A percentile compares a stretch with the other conserved stretches of the same genome.
phyloP scores from a whole-genome alignment of 2,888 invertebrate species.

The Mimumesa dahlbomi region DNA sequence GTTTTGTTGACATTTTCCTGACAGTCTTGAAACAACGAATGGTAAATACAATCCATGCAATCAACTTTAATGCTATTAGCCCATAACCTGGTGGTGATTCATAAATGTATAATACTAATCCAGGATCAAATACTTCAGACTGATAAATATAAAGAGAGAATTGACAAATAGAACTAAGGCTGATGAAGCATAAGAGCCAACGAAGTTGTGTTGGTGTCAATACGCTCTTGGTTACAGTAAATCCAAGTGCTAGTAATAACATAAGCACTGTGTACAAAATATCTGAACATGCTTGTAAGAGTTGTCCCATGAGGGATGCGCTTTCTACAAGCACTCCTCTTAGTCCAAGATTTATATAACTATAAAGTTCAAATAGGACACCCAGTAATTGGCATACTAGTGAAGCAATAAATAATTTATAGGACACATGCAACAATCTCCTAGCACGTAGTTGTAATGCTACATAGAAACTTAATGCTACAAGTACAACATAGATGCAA shows the following conservation, averaged over 20 bases:
- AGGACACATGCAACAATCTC: conserved; percentile 92
- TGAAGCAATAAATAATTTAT: conserved; percentile 90
- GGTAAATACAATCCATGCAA: conserved; percentile 91
- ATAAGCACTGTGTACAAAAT: conserved; percentile 89
- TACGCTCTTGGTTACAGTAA: conserved; percentile 92
- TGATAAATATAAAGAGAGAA: conserved; percentile 90
- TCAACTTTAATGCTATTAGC: conserved; percentile 87
- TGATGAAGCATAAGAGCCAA: conserved; percentile 90
- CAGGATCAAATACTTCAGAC: conserved; percentile 93
- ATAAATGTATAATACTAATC: conserved; percentile 93
- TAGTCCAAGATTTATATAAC: conserved; percentile 89
- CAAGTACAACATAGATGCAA: conserved; percentile 87
- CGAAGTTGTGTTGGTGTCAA: conserved; percentile 87
- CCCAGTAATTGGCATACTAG: conserved; percentile 87
- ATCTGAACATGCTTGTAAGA: conserved; percentile 88
- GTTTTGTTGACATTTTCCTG: conserved; percentile 66
- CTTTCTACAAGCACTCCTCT: conserved; percentile 85
- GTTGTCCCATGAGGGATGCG: conserved; percentile 83
- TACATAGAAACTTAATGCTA: conserved; percentile 88
- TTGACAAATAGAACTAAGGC: conserved; percentile 87
- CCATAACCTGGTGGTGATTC: conserved; percentile 95
- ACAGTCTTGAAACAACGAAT: conserved; percentile 79
- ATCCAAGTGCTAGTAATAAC: conserved; percentile 93
- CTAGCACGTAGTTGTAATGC: conserved; percentile 88
- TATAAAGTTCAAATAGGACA: conserved; percentile 86